A percentile compares a stretch with the other conserved stretches of the same genome.
These are phyloP conservation scores for Vidua macroura DNA, from an alignment of 2,113 vertebrate genomes.

Conservation along the genomic window DNA sequence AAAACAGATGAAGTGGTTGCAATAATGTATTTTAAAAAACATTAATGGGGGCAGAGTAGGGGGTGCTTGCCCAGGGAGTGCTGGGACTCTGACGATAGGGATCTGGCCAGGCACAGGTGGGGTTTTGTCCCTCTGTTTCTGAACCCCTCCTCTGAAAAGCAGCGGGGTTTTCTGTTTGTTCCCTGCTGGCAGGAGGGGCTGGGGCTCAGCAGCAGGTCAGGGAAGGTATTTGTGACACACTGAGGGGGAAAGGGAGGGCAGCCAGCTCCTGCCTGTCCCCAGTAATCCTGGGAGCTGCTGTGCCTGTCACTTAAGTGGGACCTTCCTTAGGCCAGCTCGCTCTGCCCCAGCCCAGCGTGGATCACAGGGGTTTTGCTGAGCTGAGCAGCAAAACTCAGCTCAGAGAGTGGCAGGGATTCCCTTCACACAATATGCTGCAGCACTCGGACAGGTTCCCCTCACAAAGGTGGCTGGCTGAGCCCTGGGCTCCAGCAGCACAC, in stretches of 20 bases:
- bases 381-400: neutral
- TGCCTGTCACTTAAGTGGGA: neutral
- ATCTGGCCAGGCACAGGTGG: neutral
- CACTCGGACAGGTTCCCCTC: accelerated
- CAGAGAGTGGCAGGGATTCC: neutral
- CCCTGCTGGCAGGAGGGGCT: neutral
- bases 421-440: accelerated
- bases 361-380: neutral
- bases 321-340: neutral
- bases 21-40: neutral
- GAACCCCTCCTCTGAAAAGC: neutral
- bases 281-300: neutral
- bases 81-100: accelerated
- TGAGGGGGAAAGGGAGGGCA: neutral
- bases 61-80: accelerated
- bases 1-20: neutral
- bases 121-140: neutral
- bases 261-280: neutral
- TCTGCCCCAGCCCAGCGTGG: neutral
- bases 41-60: accelerated
- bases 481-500: neutral
- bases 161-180: neutral
- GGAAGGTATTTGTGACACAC: neutral
- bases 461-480: accelerated
- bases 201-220: neutral